phyloP scores from a whole-genome alignment of 2,113 vertebrate genomes.

The Elgaria multicarinata region DNA sequence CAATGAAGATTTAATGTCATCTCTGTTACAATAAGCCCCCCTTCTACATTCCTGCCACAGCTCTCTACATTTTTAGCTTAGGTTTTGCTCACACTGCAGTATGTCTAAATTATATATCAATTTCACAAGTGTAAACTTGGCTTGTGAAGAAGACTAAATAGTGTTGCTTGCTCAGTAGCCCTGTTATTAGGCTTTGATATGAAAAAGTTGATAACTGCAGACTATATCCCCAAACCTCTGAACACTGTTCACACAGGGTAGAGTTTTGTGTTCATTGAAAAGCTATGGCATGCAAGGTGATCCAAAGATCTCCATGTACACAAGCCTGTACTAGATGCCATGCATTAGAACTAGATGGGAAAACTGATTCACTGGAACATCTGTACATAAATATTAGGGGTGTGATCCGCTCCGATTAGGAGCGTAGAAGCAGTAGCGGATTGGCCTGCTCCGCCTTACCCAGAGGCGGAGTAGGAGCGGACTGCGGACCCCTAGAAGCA shows the following conservation, averaged over 20 bases:
- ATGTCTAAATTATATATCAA: background rate
- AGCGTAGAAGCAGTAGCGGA: too few species aligned
- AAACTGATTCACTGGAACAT: background rate
- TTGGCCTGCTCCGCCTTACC: too few species aligned
- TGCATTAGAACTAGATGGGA: background rate
- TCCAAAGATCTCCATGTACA: background rate
- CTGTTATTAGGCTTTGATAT: background rate
- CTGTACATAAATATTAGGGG: background rate
- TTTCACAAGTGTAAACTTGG: background rate
- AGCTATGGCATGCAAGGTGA: background rate
- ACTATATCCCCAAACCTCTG: background rate
- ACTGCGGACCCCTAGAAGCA: too few species aligned
- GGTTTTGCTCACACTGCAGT: constrained; percentile 16
- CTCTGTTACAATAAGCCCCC: background rate
- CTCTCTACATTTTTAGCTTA: background rate
- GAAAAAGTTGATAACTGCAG: background rate
- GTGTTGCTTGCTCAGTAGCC: background rate
- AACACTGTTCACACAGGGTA: background rate
- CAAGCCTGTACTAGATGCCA: background rate
- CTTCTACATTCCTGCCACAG: background rate
- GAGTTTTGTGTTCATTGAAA: background rate
- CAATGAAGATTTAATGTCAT: constrained; percentile 32
- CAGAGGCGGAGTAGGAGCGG: too few species aligned
- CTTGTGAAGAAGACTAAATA: background rate
- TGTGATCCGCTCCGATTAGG: too few species aligned